These are phyloP conservation scores for Drosophila rufa DNA, from an alignment of 1,140 invertebrate genomes.

Conservation along the genomic window DNA sequence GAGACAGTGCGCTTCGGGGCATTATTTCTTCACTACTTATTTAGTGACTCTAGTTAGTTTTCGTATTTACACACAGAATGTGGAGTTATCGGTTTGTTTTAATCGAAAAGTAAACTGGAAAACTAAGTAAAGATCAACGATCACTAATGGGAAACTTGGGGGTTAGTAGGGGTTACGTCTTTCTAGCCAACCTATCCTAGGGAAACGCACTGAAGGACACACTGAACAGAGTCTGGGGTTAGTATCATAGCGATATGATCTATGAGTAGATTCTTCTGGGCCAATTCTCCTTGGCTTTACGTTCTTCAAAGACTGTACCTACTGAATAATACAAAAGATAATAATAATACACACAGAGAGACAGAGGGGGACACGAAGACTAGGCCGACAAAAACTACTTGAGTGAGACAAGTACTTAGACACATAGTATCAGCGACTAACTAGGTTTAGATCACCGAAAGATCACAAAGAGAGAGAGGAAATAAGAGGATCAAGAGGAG, in stretches of 20 bases:
- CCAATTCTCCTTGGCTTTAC: slow-evolving; percentile 35
- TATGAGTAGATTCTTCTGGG: background rate
- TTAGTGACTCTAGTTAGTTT: background rate
- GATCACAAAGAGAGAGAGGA: slow-evolving; percentile 14
- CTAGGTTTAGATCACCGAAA: slow-evolving; percentile 43
- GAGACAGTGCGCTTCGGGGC: slow-evolving; percentile 14
- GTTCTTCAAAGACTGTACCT: slow-evolving; percentile 1
- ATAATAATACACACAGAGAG: slow-evolving; percentile 21
- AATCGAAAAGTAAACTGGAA: no score
- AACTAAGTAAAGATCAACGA: background rate
- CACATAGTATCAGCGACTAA: slow-evolving; percentile 37
- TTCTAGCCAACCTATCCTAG: background rate
- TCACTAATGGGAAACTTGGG: background rate
- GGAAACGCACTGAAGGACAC: slow-evolving; percentile 11
- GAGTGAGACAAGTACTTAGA: slow-evolving; percentile 38
- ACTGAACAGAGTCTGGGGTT: slow-evolving; percentile 14
- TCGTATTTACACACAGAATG: background rate
- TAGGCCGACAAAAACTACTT: slow-evolving; percentile 36
- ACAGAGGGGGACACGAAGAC: slow-evolving; percentile 6
- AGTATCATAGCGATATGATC: background rate
- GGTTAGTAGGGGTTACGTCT: slow-evolving; percentile 1
- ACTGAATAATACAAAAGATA: background rate
- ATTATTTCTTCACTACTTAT: background rate
- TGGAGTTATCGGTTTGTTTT: background rate
- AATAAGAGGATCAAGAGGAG: background rate